These are phyloP conservation scores for Heteropelma amictum DNA, from an alignment of 2,888 invertebrate species.

Conservation along the genomic window DNA sequence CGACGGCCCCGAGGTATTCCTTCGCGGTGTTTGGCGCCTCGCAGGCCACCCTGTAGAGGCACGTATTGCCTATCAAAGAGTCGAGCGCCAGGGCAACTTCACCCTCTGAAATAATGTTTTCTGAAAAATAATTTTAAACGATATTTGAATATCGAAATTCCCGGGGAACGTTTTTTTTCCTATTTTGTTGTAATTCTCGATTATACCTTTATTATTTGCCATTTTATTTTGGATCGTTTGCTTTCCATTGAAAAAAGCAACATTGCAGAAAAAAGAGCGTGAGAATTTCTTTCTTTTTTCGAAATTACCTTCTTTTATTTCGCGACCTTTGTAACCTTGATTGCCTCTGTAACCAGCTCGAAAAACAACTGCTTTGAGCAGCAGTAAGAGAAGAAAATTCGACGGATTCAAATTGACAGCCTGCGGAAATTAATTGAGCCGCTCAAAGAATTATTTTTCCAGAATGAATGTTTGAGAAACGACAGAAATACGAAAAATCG, in stretches of 20 bases:
- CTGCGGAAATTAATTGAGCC: constrained; percentile 78
- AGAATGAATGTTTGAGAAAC: too few species aligned
- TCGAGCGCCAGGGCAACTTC: constrained; percentile 86
- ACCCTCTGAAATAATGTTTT: constrained; percentile 80
- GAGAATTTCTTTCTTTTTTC: too few species aligned
- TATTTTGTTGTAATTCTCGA: too few species aligned
- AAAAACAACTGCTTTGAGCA: constrained; percentile 89
- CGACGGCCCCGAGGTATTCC: constrained; percentile 88
- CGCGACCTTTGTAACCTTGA: constrained; percentile 79
- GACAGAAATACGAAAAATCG: too few species aligned
- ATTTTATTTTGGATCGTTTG: too few species aligned
- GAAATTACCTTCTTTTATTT: constrained; percentile 81
- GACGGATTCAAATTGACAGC: constrained; percentile 90
- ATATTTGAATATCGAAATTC: too few species aligned
- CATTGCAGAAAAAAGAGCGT: too few species aligned
- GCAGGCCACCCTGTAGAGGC: constrained; percentile 88
- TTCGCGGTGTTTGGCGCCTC: constrained; percentile 85
- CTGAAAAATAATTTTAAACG: constrained; percentile 63
- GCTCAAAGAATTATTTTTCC: too few species aligned
- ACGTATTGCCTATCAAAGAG: constrained; percentile 85
- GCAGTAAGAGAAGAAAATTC: constrained; percentile 87
- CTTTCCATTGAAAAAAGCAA: too few species aligned
- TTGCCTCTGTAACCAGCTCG: constrained; percentile 88
- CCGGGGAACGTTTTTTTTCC: too few species aligned
- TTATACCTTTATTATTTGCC: too few species aligned